Evolutionary conservation across 2,888 invertebrate genomes (phyloP).

Genomic region (Synanthedon vespiformis): DNA sequence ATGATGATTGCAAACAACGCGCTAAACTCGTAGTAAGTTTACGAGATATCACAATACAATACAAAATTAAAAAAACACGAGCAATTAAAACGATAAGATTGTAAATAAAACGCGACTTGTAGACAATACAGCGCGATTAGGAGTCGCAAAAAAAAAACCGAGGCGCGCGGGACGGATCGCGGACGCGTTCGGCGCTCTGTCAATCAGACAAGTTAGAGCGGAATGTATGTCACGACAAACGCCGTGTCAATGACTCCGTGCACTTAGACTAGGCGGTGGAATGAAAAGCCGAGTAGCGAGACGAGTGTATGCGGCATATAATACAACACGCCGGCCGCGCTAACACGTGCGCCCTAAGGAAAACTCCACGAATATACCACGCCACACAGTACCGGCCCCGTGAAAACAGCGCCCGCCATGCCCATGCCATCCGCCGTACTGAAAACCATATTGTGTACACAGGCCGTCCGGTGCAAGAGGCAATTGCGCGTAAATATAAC

Average conservation of each 20-base stretch:
- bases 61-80: slow-evolving; percentile 1
- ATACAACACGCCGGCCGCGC: slow-evolving; percentile 29
- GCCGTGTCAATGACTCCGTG: slow-evolving; percentile 59
- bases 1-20: slow-evolving; percentile 13
- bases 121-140: slow-evolving; percentile 23
- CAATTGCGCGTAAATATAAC: slow-evolving; percentile 32
- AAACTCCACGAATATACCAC: slow-evolving; percentile 23
- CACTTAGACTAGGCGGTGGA: slow-evolving; percentile 25
- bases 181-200: slow-evolving; percentile 45
- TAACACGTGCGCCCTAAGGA: slow-evolving; percentile 43
- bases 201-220: slow-evolving; percentile 26
- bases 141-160: slow-evolving; percentile 16
- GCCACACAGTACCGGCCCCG: slow-evolving; percentile 9
- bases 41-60: slow-evolving; percentile 7
- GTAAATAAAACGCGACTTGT: slow-evolving; percentile 27
- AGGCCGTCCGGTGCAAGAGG: slow-evolving; percentile 31
- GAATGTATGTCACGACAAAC: slow-evolving; percentile 63
- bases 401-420: slow-evolving; percentile 19
- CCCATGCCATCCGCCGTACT: slow-evolving; percentile 16
- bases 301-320: slow-evolving; percentile 1
- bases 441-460: slow-evolving; percentile 16
- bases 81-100: slow-evolving; percentile 7
- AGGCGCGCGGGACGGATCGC: slow-evolving; percentile 40
- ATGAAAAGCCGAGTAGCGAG: slow-evolving; percentile 16
- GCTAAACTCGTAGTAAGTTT: slow-evolving; percentile 3